Percentiles rank a stretch among this genome's conserved stretches.
Evolutionary conservation across 2,888 invertebrate species (phyloP).

Genomic region (Drosophila sordidapex): DNA sequence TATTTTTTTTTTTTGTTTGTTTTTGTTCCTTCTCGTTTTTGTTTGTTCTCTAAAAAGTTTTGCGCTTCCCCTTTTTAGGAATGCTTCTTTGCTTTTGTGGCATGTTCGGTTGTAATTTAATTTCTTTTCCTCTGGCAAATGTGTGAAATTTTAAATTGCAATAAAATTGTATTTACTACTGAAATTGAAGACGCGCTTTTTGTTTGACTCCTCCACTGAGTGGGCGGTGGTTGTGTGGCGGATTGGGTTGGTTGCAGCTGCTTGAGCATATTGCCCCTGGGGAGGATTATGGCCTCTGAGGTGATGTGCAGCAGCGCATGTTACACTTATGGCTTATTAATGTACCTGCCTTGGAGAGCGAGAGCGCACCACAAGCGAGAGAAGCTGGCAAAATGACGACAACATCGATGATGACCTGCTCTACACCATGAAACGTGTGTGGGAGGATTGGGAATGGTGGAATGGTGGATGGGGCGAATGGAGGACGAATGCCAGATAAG

Average conservation of each 20-base stretch:
- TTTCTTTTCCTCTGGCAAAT: slow-evolving; percentile 27
- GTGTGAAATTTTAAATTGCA: slow-evolving; percentile 49
- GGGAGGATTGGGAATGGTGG: background rate
- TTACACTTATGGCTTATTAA: slow-evolving; percentile 61
- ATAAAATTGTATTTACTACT: slow-evolving; percentile 23
- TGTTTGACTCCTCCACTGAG: slow-evolving; percentile 30
- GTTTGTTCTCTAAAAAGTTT: slow-evolving; percentile 22
- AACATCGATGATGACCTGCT: slow-evolving; percentile 25
- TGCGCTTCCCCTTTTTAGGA: slow-evolving; percentile 3
- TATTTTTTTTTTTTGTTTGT: slow-evolving; percentile 33
- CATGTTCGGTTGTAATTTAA: slow-evolving; percentile 42
- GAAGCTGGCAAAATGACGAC: slow-evolving; percentile 35
- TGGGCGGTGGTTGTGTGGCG: slow-evolving; percentile 2
- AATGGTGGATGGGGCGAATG: too few relatives aligned
- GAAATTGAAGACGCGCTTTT: background rate
- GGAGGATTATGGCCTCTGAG: slow-evolving; percentile 11
- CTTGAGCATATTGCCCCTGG: slow-evolving; percentile 6
- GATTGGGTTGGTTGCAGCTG: background rate
- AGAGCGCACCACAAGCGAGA: slow-evolving; percentile 1
- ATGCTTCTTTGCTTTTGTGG: slow-evolving; percentile 24
- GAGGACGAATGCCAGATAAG: slow-evolving; percentile 45
- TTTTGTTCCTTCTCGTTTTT: slow-evolving; percentile 1
- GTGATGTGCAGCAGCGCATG: slow-evolving; percentile 31
- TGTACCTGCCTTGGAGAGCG: slow-evolving; percentile 46
- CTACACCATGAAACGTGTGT: background rate